Conservation (phyloP, 2,113 vertebrate genomes). For the Pomatorhinus ruficollis region DNA sequence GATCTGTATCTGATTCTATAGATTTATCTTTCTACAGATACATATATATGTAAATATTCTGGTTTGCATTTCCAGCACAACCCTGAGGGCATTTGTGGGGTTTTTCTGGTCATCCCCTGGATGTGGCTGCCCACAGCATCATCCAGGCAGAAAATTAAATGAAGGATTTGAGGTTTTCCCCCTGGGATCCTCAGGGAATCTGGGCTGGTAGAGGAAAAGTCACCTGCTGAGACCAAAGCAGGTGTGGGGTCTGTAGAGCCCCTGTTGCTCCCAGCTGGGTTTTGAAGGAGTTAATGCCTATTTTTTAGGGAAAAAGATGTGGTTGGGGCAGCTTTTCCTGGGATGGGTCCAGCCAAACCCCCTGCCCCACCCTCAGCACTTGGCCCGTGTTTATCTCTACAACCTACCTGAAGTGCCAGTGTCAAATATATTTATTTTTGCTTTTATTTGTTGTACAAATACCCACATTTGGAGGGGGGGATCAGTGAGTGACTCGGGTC, state of each 20-base stretch:
- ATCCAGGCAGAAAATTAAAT: neutral
- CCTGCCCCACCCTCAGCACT: neutral
- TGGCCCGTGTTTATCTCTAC: neutral
- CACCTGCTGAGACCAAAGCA: rapidly evolving
- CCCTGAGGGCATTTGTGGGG: neutral
- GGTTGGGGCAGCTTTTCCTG: neutral
- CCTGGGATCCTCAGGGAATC: neutral
- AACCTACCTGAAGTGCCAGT: neutral
- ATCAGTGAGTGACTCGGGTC: neutral
- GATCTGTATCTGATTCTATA: neutral
- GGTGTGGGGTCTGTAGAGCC: neutral
- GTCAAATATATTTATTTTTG: slow-evolving; percentile 8
- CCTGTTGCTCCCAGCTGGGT: neutral
- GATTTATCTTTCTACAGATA: neutral
- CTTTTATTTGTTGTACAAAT: neutral
- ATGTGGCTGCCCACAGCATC: rapidly evolving
- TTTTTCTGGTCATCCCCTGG: neutral
- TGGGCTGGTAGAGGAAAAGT: neutral
- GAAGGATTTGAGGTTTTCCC: neutral
- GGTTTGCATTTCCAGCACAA: neutral
- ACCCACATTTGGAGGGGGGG: too few species aligned
- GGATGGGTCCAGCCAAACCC: neutral
- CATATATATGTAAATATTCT: neutral
- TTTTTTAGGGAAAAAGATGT: neutral
- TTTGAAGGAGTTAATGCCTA: rapidly evolving